Evolutionary conservation across 2,797 vertebrate species (phyloP), one percentile per base, ranked within the genome.

Genomic region (Oophaga sylvatica): DNA sequence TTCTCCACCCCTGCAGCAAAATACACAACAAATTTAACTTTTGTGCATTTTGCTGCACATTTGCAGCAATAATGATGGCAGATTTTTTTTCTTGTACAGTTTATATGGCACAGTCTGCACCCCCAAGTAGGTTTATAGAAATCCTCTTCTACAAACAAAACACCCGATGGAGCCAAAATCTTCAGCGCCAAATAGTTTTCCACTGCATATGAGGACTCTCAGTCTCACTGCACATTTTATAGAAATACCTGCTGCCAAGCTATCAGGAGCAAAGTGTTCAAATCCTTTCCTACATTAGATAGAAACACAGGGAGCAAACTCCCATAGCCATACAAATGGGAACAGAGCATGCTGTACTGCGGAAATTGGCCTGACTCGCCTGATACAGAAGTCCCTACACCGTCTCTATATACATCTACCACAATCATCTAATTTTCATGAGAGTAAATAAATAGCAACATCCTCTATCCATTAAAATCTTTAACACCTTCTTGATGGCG

Each of bases 241-340:
- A 70, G 81, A 80, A 70, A 56, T 77, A 79, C 75, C 75, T 62
- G 65, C 76, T 84, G 81, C 75, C 76, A 88, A 73, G 48, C 59
- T 67, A 63, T 84, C 81, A 84, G 82, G 73, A 88, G 81, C 82
- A 80, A 88, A 88, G 57, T 84, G 87, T 88, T 84, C 82, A 22
- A 5, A 26, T 84, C 80, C 65, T 41, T 80, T 84, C 68, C 29
- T 75, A 62, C 83, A 81, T 88, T 80, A 85, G 83, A 71, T 85
- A 65, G 56, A 84, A 84, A 84, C 76, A 88, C 75, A 75, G 78
- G 65, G 75, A 79, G 60, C 59, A 75, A 7, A 73, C 31, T 29
- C 76, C 75, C 57, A 62, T 53, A 76, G 80, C 56, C 68, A 22
- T 67, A 26, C 41, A 82, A 82, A 87, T 76, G 48, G 70, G 80